A percentile compares a stretch with the other conserved stretches of the same genome.
phyloP scores from a whole-genome alignment of 2,113 vertebrate species.

The Gopherus flavomarginatus region DNA sequence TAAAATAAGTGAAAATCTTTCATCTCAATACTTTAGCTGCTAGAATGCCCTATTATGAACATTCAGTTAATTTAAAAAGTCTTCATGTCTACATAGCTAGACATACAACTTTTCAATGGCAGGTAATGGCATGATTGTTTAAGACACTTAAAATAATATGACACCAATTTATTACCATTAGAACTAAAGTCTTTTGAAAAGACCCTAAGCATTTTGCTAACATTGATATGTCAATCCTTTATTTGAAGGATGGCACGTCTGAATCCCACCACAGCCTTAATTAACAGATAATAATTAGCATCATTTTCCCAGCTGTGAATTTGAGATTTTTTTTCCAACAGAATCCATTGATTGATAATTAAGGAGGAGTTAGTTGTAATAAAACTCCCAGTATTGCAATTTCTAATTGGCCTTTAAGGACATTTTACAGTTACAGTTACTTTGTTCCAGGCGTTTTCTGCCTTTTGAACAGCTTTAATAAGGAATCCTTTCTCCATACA shows the following conservation, averaged over 20 bases:
- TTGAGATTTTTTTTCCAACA: slow-evolving; percentile 74
- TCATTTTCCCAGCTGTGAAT: slow-evolving; percentile 86
- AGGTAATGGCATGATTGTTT: slow-evolving; percentile 62
- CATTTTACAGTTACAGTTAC: slow-evolving; percentile 84
- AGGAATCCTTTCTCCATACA: slow-evolving; percentile 65
- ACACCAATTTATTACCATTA: slow-evolving; percentile 78
- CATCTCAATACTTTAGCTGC: neutral
- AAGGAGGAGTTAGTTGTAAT: slow-evolving; percentile 86
- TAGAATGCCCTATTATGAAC: slow-evolving; percentile 17
- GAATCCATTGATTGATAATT: slow-evolving; percentile 89
- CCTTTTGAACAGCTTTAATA: slow-evolving; percentile 76
- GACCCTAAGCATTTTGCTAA: slow-evolving; percentile 82
- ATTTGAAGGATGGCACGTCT: slow-evolving; percentile 80
- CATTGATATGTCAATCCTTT: slow-evolving; percentile 86
- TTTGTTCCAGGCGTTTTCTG: slow-evolving; percentile 81
- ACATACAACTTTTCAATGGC: slow-evolving; percentile 43
- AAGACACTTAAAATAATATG: slow-evolving; percentile 77
- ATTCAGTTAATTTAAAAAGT: slow-evolving; percentile 9
- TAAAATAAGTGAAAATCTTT: slow-evolving; percentile 35
- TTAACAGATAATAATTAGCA: slow-evolving; percentile 89
- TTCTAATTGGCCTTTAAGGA: slow-evolving; percentile 88
- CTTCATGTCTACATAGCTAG: neutral
- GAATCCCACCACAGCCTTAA: slow-evolving; percentile 85
- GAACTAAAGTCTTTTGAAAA: slow-evolving; percentile 80
- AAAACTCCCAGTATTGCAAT: slow-evolving; percentile 85